phyloP scores from a whole-genome alignment of 1,140 invertebrate genomes.

The Meloidogyne exigua region DNA sequence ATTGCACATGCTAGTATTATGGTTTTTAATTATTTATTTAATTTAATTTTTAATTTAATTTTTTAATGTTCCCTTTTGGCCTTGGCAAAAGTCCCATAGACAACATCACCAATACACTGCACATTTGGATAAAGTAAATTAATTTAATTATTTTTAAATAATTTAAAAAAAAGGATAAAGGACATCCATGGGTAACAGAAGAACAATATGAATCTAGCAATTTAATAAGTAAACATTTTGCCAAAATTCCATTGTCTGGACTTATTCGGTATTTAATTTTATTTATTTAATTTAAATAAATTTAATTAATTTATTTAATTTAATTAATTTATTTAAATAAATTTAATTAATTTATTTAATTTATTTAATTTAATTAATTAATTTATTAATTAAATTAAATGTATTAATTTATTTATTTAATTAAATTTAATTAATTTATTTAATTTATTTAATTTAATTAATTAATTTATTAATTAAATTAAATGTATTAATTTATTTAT shows the following conservation, averaged over 20 bases:
- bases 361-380: no score
- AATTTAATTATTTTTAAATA: neutral
- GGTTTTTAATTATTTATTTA: slow-evolving; percentile 1
- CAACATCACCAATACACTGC: slow-evolving; percentile 60
- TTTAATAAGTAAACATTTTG: slow-evolving; percentile 43
- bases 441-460: no score
- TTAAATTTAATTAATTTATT: no score
- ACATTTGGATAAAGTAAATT: slow-evolving; percentile 44
- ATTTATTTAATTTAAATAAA: slow-evolving; percentile 12
- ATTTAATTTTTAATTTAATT: neutral
- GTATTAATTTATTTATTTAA: no score
- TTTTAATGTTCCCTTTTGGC: slow-evolving; percentile 44
- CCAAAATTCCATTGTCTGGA: slow-evolving; percentile 55
- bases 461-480: no score
- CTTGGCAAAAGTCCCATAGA: slow-evolving; percentile 60
- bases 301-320: no score
- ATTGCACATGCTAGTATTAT: slow-evolving; percentile 55
- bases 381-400: no score
- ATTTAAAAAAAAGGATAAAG: slow-evolving; percentile 46
- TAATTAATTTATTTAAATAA: no score
- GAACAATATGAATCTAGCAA: slow-evolving; percentile 37
- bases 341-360: no score
- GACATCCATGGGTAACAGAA: slow-evolving; percentile 60
- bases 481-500: no score
- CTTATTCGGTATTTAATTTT: slow-evolving; percentile 32